Evolutionary conservation across 2,797 vertebrate species (phyloP).

Genomic region (Potorous gilbertii): DNA sequence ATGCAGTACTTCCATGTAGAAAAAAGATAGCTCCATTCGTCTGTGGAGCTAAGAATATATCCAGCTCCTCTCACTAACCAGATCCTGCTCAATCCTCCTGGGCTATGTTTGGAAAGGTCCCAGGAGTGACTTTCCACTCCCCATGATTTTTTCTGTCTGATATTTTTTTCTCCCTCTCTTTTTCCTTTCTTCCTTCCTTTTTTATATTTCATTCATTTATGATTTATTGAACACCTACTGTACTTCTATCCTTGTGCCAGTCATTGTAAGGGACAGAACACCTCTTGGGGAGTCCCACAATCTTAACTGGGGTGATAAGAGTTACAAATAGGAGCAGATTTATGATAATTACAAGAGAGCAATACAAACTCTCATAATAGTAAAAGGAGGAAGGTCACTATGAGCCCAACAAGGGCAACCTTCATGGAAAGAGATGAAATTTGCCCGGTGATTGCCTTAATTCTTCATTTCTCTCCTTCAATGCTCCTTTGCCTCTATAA

Average conservation of each 20-base stretch:
- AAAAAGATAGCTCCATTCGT: background rate
- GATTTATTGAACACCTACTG: background rate
- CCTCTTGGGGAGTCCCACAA: background rate
- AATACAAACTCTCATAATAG: background rate
- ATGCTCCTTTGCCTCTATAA: background rate
- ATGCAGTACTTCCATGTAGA: too few relatives aligned
- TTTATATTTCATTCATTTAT: background rate
- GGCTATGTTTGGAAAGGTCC: background rate
- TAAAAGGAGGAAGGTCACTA: background rate
- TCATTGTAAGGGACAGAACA: background rate
- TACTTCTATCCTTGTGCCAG: background rate
- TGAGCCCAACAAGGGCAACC: background rate
- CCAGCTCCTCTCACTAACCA: background rate
- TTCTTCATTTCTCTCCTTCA: background rate
- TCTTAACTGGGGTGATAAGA: background rate
- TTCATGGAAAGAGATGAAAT: background rate
- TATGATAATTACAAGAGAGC: background rate
- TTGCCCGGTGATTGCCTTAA: background rate
- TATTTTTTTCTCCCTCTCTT: background rate
- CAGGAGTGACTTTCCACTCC: background rate
- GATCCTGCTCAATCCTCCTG: background rate
- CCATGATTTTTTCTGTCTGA: background rate
- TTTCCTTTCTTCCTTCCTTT: background rate
- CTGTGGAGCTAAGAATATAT: background rate
- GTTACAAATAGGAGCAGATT: background rate